Base-by-base conservation (phyloP, 2,888 invertebrate genomes). In the Mythimna loreyi region DNA sequence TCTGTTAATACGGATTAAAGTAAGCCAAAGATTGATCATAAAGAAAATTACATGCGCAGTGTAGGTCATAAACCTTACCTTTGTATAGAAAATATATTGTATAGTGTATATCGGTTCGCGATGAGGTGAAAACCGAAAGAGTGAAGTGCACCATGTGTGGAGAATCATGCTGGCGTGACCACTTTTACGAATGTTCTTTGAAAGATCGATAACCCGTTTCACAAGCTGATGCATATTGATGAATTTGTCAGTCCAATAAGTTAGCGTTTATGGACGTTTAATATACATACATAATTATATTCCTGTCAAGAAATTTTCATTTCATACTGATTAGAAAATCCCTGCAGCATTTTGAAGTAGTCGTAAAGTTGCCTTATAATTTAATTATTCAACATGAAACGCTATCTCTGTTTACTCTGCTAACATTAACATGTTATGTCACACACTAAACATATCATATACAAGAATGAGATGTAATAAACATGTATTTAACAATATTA, bases 121-220 rank as follows among this genome's bases (percentile, higher is more conserved):
- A 49, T 68, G 49, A 71, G 59, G 85, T 81, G 86, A 87, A 89
- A 87, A 85, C 67, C 67, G 57, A 74, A 71, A 74, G 72, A 75
- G 65, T 66, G 45, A 68, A 72, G 64, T 73, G 67, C 68, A 30
- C 67, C 83, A 68, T 77, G 68, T 76, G 69, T 82, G 84, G 81
- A 84, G 79, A 84, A 83, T 75, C 80, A 68, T 78, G 64, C 80
- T 62, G 61, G 85, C 71, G 64, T 66, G 81, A 82, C 90, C 79
- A 88, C 86, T 88, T 87, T 85, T 85, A 84, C 83, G 81, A 81
- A 79, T 81, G 82, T 71, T 81, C 81, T 82, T 84, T 80, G 75
- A 85, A 83, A 84, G 80, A 87, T 81, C 82, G 71, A 83, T 81
- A 88, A 89, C 88, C 82, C 65, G 86, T 89, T 82, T 82, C 68